Percentiles rank a stretch among this genome's conserved stretches.
These are phyloP conservation scores for Cyprinus carpio DNA, from an alignment of 2,113 vertebrate genomes.

Conservation along the genomic window DNA sequence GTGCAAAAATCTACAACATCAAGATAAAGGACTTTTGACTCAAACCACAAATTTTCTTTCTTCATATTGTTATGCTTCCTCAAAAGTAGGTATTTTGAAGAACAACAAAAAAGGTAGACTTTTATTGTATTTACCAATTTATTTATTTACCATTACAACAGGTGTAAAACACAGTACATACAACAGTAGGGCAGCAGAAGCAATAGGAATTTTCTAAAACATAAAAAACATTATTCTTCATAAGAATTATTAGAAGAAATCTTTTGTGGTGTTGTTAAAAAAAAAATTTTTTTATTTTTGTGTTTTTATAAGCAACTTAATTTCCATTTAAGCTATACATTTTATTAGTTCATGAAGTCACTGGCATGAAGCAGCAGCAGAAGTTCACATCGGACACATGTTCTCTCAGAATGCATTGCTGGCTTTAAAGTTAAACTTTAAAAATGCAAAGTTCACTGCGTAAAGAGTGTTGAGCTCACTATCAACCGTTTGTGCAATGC, in stretches of 20 bases:
- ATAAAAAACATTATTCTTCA: not conserved
- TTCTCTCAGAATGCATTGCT: not conserved
- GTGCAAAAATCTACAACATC: not conserved
- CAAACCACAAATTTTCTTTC: not conserved
- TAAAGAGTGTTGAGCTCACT: not conserved
- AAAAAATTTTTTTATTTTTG: not conserved
- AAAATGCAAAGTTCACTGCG: constrained; percentile 13
- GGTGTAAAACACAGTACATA: too few relatives aligned
- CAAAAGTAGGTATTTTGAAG: not conserved
- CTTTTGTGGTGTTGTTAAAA: not conserved
- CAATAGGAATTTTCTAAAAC: too few relatives aligned
- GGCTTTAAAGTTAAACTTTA: not conserved
- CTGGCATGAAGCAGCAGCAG: not conserved
- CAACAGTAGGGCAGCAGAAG: too few relatives aligned
- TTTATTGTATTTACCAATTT: too few relatives aligned
- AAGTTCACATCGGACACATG: not conserved
- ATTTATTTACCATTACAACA: too few relatives aligned
- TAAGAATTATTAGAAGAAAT: not conserved
- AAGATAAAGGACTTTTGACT: not conserved
- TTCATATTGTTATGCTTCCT: not conserved
- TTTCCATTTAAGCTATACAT: not conserved
- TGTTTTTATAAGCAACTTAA: not conserved
- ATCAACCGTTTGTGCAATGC: not conserved
- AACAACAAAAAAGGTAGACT: too few relatives aligned
- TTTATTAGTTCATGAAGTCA: not conserved